These are phyloP conservation scores for Morus bassanus DNA, from an alignment of 2,797 vertebrate genomes.

Conservation along the genomic window DNA sequence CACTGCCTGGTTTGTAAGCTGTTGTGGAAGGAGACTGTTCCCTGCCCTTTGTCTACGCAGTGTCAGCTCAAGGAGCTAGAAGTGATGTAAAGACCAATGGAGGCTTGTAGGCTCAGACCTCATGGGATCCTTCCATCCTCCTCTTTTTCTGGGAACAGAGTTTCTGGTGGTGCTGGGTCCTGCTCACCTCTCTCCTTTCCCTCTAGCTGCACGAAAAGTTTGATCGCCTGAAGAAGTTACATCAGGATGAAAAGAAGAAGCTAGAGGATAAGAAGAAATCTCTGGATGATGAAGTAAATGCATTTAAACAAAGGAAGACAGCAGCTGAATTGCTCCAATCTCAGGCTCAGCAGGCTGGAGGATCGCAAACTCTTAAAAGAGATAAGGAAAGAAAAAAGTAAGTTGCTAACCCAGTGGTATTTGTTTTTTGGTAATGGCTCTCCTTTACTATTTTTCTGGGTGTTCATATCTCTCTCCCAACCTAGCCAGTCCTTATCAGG, in stretches of 20 bases:
- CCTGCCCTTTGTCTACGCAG: neutral
- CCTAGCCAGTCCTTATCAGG: neutral
- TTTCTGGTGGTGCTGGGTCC: neutral
- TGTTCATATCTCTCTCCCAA: neutral
- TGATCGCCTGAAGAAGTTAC: slow-evolving; percentile 96
- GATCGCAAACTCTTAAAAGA: slow-evolving; percentile 96
- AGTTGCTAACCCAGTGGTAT: slow-evolving; percentile 72
- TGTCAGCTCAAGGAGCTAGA: neutral
- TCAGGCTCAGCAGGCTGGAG: slow-evolving; percentile 95
- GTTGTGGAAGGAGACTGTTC: neutral
- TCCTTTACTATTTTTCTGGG: neutral
- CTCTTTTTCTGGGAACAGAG: neutral
- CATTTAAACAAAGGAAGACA: slow-evolving; percentile 97
- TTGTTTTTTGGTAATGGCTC: neutral
- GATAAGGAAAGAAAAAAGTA: slow-evolving; percentile 99
- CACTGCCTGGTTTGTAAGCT: neutral
- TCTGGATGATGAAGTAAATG: slow-evolving; percentile 93
- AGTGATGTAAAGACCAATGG: neutral
- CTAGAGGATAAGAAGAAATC: slow-evolving; percentile 96
- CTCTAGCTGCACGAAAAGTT: slow-evolving; percentile 95
- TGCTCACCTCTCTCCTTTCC: slow-evolving; percentile 6
- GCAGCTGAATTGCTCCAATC: slow-evolving; percentile 93
- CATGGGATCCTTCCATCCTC: neutral
- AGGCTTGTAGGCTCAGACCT: neutral
- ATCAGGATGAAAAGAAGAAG: slow-evolving; percentile 99